Conservation (phyloP, 2,113 vertebrate species). For the Ceratotherium simum region DNA sequence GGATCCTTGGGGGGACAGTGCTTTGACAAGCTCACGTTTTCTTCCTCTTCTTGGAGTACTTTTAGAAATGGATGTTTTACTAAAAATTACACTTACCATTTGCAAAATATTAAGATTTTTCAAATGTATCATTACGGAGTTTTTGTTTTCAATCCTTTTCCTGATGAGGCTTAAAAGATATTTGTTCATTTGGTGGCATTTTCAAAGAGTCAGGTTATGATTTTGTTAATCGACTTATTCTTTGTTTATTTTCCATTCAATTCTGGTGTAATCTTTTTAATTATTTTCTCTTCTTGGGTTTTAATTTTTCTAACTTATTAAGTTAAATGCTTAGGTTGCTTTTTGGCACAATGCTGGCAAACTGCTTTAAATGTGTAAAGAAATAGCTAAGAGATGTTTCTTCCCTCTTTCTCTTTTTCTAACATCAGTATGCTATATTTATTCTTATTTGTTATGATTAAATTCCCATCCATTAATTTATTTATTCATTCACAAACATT, state of each 20-base stretch:
- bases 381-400: background rate
- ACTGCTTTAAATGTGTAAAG: background rate
- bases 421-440: background rate
- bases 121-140: background rate
- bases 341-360: background rate
- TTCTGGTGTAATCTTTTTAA: background rate
- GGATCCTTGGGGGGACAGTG: too few species aligned
- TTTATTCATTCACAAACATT: background rate
- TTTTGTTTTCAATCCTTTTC: constrained; percentile 4
- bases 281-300: background rate
- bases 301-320: constrained; percentile 12
- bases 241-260: background rate
- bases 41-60: background rate
- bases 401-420: background rate
- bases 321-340: background rate
- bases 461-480: background rate
- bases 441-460: background rate
- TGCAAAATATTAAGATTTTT: constrained; percentile 11
- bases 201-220: background rate
- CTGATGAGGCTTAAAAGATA: background rate
- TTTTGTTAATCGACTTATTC: background rate
- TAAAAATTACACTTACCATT: background rate
- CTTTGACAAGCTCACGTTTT: background rate
- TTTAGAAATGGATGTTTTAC: background rate
- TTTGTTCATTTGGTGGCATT: background rate